These are phyloP conservation scores for Sciaenops ocellatus DNA, from an alignment of 2,797 vertebrate species.

Conservation along the genomic window DNA sequence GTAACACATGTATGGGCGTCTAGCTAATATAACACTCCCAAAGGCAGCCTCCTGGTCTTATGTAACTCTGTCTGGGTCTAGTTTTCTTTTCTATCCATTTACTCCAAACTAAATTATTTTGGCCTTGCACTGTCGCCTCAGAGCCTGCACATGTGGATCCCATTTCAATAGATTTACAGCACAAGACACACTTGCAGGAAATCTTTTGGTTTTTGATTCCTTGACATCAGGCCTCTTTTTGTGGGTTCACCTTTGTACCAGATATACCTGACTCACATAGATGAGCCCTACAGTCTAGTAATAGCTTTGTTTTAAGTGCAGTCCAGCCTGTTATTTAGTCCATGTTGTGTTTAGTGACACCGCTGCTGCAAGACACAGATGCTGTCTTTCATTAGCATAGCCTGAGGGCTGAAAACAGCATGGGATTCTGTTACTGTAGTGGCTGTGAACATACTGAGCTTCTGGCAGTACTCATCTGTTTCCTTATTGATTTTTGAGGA, in stretches of 20 bases:
- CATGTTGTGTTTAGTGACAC: conserved; percentile 33
- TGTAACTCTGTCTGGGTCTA: conserved; percentile 52
- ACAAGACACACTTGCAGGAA: not conserved
- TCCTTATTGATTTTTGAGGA: conserved; percentile 48
- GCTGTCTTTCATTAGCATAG: conserved; percentile 36
- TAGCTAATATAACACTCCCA: conserved; percentile 22
- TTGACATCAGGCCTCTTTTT: not conserved
- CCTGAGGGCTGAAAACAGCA: conserved; percentile 22
- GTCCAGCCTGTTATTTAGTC: not conserved
- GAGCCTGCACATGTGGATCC: conserved; percentile 42
- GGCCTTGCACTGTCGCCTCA: conserved; percentile 28
- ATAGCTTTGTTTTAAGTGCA: conserved; percentile 14
- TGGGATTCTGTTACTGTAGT: conserved; percentile 41
- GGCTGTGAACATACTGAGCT: conserved; percentile 13
- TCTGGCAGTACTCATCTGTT: conserved; percentile 25
- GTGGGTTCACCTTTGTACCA: not conserved
- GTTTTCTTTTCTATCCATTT: conserved; percentile 55
- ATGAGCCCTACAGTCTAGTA: not conserved
- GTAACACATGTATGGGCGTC: conserved; percentile 40
- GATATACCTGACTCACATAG: not conserved
- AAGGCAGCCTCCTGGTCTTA: conserved; percentile 54
- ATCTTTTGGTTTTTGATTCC: not conserved
- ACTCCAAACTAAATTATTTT: conserved; percentile 56
- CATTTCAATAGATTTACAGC: conserved; percentile 45
- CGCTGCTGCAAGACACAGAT: conserved; percentile 25